Evolutionary conservation across 1,140 invertebrate species (phyloP).

Genomic region (Drosophila prosaltans): DNA sequence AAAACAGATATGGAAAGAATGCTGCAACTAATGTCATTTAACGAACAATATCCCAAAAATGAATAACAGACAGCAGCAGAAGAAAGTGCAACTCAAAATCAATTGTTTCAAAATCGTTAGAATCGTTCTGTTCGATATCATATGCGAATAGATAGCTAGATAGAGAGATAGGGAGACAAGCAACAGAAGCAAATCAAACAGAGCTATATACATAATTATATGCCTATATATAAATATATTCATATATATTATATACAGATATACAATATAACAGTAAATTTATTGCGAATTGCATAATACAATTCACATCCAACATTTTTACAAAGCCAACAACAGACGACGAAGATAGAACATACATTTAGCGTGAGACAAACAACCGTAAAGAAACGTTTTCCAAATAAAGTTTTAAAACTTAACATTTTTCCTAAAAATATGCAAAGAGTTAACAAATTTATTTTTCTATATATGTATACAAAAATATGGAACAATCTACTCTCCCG

Average conservation of each 20-base stretch:
- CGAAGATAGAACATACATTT: slow-evolving; percentile 9
- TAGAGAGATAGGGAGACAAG: slow-evolving; percentile 54
- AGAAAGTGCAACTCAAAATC: slow-evolving; percentile 14
- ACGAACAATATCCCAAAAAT: slow-evolving; percentile 14
- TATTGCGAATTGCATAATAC: slow-evolving; percentile 53
- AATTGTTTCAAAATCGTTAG: slow-evolving; percentile 7
- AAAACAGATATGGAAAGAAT: slow-evolving; percentile 31
- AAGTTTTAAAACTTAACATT: slow-evolving; percentile 81
- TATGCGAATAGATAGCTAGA: slow-evolving; percentile 30
- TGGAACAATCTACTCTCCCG: slow-evolving; percentile 15
- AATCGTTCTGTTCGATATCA: slow-evolving; percentile 9
- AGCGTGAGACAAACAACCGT: slow-evolving; percentile 55
- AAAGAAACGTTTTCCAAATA: slow-evolving; percentile 80
- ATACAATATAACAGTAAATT: slow-evolving; percentile 70
- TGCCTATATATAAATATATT: slow-evolving; percentile 55
- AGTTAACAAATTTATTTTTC: slow-evolving; percentile 55
- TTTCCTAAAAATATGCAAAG: slow-evolving; percentile 70
- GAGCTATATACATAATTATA: slow-evolving; percentile 79
- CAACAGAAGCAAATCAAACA: slow-evolving; percentile 80
- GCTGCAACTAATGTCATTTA: slow-evolving; percentile 51
- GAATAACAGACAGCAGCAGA: slow-evolving; percentile 32
- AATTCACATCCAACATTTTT: slow-evolving; percentile 69
- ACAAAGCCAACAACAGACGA: slow-evolving; percentile 57
- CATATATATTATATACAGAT: slow-evolving; percentile 67
- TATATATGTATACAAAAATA: slow-evolving; percentile 32